phyloP scores from a whole-genome alignment of 2,888 invertebrate species.

The Mystacides longicornis region DNA sequence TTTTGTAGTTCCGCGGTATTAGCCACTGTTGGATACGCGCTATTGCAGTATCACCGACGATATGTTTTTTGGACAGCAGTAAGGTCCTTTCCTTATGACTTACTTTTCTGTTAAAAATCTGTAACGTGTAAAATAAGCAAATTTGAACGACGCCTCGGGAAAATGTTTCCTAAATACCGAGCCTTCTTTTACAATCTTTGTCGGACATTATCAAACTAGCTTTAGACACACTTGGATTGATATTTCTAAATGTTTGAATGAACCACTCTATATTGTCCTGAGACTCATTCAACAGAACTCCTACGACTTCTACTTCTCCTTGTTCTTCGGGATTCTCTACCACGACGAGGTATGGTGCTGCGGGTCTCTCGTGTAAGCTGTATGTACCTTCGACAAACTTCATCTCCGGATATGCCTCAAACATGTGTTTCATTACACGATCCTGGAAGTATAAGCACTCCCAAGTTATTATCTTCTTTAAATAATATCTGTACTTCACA shows the following conservation, averaged over 20 bases:
- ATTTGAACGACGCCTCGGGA: not conserved
- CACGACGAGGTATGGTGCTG: not conserved
- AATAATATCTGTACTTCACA: not conserved
- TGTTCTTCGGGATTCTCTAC: not conserved
- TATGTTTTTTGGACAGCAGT: not conserved
- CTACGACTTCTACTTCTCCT: not conserved
- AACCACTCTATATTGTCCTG: conserved; percentile 2
- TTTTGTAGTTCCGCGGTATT: no score
- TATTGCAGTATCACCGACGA: no score
- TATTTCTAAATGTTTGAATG: not conserved
- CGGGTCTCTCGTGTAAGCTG: not conserved
- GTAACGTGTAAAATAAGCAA: not conserved
- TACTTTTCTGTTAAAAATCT: conserved; percentile 1
- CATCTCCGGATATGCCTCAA: not conserved
- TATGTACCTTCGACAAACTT: not conserved
- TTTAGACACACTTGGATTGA: not conserved
- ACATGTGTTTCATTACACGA: not conserved
- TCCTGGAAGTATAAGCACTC: conserved; percentile 2
- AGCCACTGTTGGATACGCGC: no score
- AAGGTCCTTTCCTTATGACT: not conserved
- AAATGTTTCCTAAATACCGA: not conserved
- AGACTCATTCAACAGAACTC: not conserved
- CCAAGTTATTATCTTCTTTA: not conserved
- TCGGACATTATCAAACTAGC: not conserved
- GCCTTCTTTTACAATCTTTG: not conserved